Conservation (phyloP, 1,140 invertebrate genomes). For the Drosophila varians region DNA sequence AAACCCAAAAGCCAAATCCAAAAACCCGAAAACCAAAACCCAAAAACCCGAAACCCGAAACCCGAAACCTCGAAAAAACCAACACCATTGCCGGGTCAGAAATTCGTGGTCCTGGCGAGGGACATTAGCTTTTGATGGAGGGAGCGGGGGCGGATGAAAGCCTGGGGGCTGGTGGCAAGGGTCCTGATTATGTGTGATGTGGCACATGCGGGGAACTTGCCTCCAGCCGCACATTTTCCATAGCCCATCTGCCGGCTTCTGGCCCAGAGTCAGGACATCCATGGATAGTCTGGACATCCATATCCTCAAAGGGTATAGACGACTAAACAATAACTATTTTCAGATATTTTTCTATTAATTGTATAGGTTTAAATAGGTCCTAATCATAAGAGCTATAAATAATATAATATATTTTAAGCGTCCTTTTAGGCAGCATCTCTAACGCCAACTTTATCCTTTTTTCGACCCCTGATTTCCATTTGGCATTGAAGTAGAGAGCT, state of each 20-base stretch:
- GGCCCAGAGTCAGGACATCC: not conserved
- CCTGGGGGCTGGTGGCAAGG: slow-evolving; percentile 6
- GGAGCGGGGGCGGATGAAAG: slow-evolving; percentile 1
- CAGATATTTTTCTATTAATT: not conserved
- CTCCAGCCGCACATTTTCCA: not conserved
- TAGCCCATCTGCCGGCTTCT: slow-evolving; percentile 3
- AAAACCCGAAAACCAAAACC: slow-evolving; percentile 20
- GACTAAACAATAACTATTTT: not conserved
- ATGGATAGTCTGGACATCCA: slow-evolving; percentile 1
- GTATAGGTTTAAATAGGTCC: too few species aligned
- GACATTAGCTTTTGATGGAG: slow-evolving; percentile 43
- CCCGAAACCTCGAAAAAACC: slow-evolving; percentile 21
- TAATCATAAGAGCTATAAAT: not conserved
- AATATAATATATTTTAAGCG: too few species aligned
- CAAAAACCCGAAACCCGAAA: slow-evolving; percentile 20
- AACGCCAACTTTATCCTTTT: not conserved
- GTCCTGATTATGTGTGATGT: slow-evolving; percentile 58
- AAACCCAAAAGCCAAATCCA: slow-evolving; percentile 25
- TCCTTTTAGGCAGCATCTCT: too few species aligned
- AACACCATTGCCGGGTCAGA: slow-evolving; percentile 12
- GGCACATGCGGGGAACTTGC: slow-evolving; percentile 4
- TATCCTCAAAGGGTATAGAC: not conserved
- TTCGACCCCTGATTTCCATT: slow-evolving; percentile 12
- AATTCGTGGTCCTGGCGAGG: slow-evolving; percentile 7
- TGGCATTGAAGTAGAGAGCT: not conserved